These are phyloP conservation scores for Glareola pratincola DNA, from an alignment of 2,113 vertebrate species.

Conservation along the genomic window DNA sequence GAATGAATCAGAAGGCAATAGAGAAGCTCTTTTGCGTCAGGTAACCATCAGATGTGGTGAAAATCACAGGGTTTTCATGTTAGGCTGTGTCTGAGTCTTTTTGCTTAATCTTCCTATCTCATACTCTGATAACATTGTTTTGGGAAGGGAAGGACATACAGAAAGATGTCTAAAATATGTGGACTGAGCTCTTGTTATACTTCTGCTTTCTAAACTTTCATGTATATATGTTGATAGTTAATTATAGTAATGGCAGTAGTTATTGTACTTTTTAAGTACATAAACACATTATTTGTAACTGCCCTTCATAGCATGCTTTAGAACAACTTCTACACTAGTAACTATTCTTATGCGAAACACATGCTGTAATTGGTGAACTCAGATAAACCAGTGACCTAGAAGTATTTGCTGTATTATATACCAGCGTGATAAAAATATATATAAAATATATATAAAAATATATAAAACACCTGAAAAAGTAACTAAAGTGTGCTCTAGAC, in stretches of 20 bases:
- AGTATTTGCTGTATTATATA: not conserved
- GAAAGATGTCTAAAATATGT: not conserved
- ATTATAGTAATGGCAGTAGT: not conserved
- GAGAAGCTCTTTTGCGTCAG: conserved; percentile 85
- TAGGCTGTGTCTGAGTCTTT: not conserved
- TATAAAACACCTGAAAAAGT: not conserved
- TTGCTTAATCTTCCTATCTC: not conserved
- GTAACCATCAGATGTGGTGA: conserved; percentile 63
- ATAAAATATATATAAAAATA: not conserved
- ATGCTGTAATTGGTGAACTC: not conserved
- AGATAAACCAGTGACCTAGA: not conserved
- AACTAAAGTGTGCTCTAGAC: not conserved
- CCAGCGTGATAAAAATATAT: not conserved
- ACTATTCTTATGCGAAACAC: not conserved
- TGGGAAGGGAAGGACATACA: not conserved
- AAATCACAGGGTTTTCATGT: not conserved
- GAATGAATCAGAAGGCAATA: conserved; percentile 83
- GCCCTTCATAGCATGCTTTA: not conserved
- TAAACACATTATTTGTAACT: not conserved
- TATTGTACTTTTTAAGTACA: not conserved
- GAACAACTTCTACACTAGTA: not conserved
- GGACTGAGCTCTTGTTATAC: not conserved
- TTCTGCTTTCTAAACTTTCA: not conserved
- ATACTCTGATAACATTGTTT: not conserved
- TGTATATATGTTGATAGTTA: not conserved